A percentile compares a stretch with the other conserved stretches of the same genome.
These are phyloP conservation scores for Amazona vittata DNA, from an alignment of 2,113 vertebrate species.

Conservation along the genomic window DNA sequence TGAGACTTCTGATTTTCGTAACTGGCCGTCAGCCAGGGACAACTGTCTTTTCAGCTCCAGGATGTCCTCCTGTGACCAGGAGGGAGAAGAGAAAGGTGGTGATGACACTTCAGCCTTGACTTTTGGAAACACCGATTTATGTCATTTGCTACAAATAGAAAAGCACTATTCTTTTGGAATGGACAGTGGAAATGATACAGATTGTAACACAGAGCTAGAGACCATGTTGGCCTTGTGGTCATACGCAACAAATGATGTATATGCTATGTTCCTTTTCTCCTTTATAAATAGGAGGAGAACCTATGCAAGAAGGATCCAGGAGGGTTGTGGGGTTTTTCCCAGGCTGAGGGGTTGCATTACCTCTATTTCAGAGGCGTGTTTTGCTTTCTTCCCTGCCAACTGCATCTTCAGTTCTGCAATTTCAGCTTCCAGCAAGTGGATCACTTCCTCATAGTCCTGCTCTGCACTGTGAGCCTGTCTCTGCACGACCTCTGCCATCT, in stretches of 20 bases:
- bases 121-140: not conserved
- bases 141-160: not conserved
- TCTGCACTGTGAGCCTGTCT: slow-evolving; percentile 79
- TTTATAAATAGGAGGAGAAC: not conserved
- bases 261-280: not conserved
- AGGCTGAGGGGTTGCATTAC: slow-evolving; percentile 43
- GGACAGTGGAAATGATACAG: not conserved
- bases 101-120: not conserved
- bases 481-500: slow-evolving; percentile 75
- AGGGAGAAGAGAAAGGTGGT: not conserved
- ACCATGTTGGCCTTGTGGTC: not conserved
- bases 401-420: slow-evolving; percentile 89
- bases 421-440: slow-evolving; percentile 88
- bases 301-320: not conserved
- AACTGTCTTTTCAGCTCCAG: slow-evolving; percentile 80
- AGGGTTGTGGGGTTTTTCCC: not conserved
- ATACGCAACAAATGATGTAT: not conserved
- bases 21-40: slow-evolving; percentile 76
- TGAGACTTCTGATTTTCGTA: slow-evolving; percentile 82
- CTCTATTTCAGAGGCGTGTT: slow-evolving; percentile 67
- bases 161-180: not conserved
- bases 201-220: not conserved
- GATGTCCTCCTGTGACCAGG: slow-evolving; percentile 58
- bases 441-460: slow-evolving; percentile 91
- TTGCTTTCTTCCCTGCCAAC: slow-evolving; percentile 73